These are phyloP conservation scores for Plecotus auritus DNA, from an alignment of 2,113 vertebrate genomes.

Conservation along the genomic window DNA sequence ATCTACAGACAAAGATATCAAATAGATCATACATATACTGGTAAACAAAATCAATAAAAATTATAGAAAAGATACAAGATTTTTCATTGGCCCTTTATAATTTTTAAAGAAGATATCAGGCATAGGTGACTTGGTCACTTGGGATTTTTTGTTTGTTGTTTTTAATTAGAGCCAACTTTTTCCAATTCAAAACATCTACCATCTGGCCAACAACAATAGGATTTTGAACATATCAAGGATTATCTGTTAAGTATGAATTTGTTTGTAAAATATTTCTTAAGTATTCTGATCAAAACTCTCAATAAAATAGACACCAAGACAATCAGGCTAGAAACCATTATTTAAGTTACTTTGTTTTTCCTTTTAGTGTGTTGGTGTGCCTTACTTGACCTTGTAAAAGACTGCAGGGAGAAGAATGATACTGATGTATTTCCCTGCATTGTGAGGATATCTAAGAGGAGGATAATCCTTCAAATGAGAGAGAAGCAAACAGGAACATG, in stretches of 20 bases:
- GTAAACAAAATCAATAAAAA: neutral
- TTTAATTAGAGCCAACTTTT: neutral
- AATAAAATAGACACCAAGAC: neutral
- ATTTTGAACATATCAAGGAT: neutral
- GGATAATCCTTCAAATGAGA: neutral
- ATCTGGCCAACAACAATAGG: neutral
- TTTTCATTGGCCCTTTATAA: neutral
- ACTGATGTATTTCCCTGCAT: conserved; percentile 81
- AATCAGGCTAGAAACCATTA: neutral
- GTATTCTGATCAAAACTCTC: neutral
- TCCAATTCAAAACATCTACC: neutral
- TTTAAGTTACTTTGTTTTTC: conserved; percentile 45
- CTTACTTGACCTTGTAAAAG: conserved; percentile 83
- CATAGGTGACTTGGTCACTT: neutral
- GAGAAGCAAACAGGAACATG: neutral
- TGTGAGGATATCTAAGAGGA: conserved; percentile 83
- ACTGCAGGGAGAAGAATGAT: conserved; percentile 83
- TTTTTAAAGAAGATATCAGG: neutral
- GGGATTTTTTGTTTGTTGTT: neutral
- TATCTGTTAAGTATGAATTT: neutral
- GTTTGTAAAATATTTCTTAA: neutral
- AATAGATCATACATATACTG: neutral
- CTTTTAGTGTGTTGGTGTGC: conserved; percentile 78
- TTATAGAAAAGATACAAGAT: neutral
- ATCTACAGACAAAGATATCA: neutral